Evolutionary conservation across 92 coral and sea anemone species (phyloP), one percentile per base, ranked within the genome.

Genomic region (Porites lobata): DNA sequence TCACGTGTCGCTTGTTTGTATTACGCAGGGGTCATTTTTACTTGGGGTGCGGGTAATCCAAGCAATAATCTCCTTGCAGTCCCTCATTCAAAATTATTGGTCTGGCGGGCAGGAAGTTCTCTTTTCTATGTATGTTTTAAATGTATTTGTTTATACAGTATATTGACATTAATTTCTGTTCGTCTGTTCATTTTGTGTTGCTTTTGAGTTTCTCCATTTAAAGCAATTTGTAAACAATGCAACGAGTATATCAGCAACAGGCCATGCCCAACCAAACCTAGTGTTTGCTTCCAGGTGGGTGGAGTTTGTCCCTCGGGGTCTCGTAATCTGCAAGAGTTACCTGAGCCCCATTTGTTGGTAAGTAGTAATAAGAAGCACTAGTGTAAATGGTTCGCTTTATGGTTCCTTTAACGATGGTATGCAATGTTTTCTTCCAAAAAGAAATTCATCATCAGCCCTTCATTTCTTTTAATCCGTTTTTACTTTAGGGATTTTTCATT

Each of bases 191-290:
- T 29, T 29, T 29, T 29, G 2, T 29, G 1, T 29, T 29, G 32
- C 32, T 2, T 29, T 29, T 29, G 22, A n/a, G n/a, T 21, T 21
- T 21, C 22, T 21, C 32, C 2, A 29, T 82, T 82, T 82, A 19
- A 50, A 82, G 86, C n/a, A 68, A 82, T 82, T 72, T 82, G 86
- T 43, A 82, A 82, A 58, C 21, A 50, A 9, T 82, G 86, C 86
- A 54, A 82, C 64, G 51, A 66, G 9, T 20, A 67, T 50, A 43
- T 82, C 76, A 82, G 86, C 86, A 54, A 50, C 65, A 82, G 65
- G 76, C 69, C 32, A 3, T 65, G 69, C 2, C 19, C 56, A 26
- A 74, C 29, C 61, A 50, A 61, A 17, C 59, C 43, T 32, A 32
- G 43, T 32, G 43, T 32, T 32, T 32, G 43, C 43, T 32, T 32